Evolutionary conservation across 2,888 invertebrate genomes (phyloP).

Genomic region (Taenaris catops): DNA sequence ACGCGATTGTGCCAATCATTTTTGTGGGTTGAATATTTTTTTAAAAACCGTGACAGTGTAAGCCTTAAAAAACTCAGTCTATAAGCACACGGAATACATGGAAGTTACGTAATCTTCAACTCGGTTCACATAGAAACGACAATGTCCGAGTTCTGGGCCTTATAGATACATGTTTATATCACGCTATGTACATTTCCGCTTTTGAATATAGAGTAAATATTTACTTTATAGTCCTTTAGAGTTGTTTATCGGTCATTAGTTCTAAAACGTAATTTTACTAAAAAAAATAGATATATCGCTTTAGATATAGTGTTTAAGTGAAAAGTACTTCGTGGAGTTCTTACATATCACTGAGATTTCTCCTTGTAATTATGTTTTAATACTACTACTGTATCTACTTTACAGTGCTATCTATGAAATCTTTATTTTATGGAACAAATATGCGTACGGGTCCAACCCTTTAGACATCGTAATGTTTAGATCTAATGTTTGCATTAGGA

Average conservation of each 20-base stretch:
- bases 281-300: slow-evolving; percentile 66
- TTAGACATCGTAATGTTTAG: slow-evolving; percentile 71
- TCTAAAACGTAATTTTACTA: slow-evolving; percentile 55
- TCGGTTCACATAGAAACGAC: no score
- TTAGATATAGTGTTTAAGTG: slow-evolving; percentile 71
- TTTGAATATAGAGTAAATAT: slow-evolving; percentile 16
- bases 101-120: no score
- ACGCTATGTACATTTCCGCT: slow-evolving; percentile 35
- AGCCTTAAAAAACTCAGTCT: no score
- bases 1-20: no score
- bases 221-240: slow-evolving; percentile 24
- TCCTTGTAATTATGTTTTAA: slow-evolving; percentile 67
- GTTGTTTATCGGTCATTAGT: slow-evolving; percentile 55
- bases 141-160: slow-evolving; percentile 15
- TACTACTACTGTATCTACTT: slow-evolving; percentile 50
- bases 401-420: slow-evolving; percentile 53
- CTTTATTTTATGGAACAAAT: slow-evolving; percentile 62
- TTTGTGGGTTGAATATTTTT: no score
- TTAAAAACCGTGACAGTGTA: no score
- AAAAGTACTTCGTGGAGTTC: slow-evolving; percentile 72
- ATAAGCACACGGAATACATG: no score
- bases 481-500: slow-evolving; percentile 72
- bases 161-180: slow-evolving; percentile 20
- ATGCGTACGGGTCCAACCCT: slow-evolving; percentile 78
- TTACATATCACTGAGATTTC: slow-evolving; percentile 79